Evolutionary conservation across 92 coral and sea anemone genomes (phyloP).

Genomic region (Palythoa grandiflora): DNA sequence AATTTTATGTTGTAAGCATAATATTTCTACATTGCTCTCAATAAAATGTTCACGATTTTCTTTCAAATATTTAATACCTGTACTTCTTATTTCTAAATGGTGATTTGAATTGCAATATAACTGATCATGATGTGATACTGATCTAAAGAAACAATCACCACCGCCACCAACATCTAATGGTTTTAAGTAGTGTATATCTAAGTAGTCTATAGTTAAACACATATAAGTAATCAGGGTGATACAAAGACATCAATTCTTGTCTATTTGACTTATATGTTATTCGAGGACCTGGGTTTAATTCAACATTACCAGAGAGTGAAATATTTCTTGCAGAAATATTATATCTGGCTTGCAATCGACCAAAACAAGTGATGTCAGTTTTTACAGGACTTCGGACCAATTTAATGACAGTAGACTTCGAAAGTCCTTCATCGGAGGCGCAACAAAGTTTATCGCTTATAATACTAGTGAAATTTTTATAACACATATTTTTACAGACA

Average conservation of each 20-base stretch:
- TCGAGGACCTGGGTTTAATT: conserved; percentile 32
- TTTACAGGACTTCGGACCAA: neutral
- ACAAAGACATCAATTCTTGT: conserved; percentile 17
- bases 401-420: conserved; percentile 36
- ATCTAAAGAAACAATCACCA: conserved; percentile 18
- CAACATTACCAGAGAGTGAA: conserved; percentile 30
- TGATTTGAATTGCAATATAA: conserved; percentile 19
- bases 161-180: conserved; percentile 3
- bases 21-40: conserved; percentile 29
- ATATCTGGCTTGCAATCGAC: conserved; percentile 29
- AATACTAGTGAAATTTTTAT: too few relatives aligned
- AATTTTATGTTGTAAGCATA: conserved; percentile 34
- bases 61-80: conserved; percentile 20
- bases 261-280: neutral
- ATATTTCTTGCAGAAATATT: conserved; percentile 19
- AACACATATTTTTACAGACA: neutral
- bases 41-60: conserved; percentile 44
- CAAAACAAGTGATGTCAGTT: neutral
- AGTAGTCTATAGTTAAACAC: conserved; percentile 42
- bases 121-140: conserved; percentile 5
- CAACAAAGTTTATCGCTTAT: too few relatives aligned
- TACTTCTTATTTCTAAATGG: conserved; percentile 32
- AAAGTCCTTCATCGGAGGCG: neutral
- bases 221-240: conserved; percentile 1
- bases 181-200: conserved; percentile 15